Evolutionary conservation across 2,113 vertebrate species (phyloP).

Genomic region (Hepsetus odoe): DNA sequence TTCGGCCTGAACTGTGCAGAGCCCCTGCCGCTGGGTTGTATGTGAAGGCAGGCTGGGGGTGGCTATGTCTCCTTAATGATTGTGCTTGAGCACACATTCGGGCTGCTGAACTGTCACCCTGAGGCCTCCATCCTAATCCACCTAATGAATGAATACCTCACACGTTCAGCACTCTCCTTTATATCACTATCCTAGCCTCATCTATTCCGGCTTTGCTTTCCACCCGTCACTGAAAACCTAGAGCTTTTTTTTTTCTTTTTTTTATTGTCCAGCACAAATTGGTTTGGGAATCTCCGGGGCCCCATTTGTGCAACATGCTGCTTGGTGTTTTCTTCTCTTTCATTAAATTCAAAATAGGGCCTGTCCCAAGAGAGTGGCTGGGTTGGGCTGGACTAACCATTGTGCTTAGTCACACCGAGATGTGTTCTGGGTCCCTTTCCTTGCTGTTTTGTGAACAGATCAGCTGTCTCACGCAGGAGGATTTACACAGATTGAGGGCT

Average conservation of each 20-base stretch:
- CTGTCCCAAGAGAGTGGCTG: conserved; percentile 63
- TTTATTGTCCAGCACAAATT: conserved; percentile 67
- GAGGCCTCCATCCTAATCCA: conserved; percentile 55
- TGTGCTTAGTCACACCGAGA: conserved; percentile 67
- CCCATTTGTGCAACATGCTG: conserved; percentile 64
- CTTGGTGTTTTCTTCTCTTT: conserved; percentile 69
- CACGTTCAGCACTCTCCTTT: conserved; percentile 48
- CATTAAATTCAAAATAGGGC: conserved; percentile 67
- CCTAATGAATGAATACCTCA: conserved; percentile 60
- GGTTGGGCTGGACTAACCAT: conserved; percentile 61
- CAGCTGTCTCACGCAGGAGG: conserved; percentile 32
- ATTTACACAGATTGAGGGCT: conserved; percentile 66
- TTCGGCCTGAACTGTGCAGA: not conserved
- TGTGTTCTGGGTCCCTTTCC: conserved; percentile 57
- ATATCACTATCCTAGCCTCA: conserved; percentile 50
- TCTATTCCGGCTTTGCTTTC: conserved; percentile 59
- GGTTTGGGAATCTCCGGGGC: conserved; percentile 69
- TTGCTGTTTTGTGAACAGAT: conserved; percentile 59
- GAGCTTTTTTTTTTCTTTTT: conserved; percentile 41
- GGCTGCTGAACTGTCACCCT: conserved; percentile 60
- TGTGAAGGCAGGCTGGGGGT: not conserved
- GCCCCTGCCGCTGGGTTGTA: not conserved
- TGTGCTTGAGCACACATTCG: conserved; percentile 45
- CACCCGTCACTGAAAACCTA: conserved; percentile 59
- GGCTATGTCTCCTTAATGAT: conserved; percentile 30